Percentiles rank a stretch among this genome's conserved stretches.
These are phyloP conservation scores for Campoplex capitator DNA, from an alignment of 2,888 invertebrate species.

Conservation along the genomic window DNA sequence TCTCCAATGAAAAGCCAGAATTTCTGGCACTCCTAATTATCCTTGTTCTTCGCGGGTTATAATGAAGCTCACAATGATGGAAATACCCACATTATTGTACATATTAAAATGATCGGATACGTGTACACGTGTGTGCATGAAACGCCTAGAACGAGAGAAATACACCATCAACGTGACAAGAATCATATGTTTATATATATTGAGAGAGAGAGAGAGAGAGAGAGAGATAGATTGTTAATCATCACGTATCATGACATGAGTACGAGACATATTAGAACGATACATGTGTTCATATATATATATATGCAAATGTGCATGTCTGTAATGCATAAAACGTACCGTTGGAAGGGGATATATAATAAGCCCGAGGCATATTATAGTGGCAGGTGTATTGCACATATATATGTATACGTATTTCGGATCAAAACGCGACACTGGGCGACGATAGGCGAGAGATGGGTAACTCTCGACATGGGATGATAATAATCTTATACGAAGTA, in stretches of 20 bases:
- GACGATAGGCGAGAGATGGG: conserved; percentile 70
- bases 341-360: conserved; percentile 75
- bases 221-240: conserved; percentile 73
- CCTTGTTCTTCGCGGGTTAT: conserved; percentile 17
- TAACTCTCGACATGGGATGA: conserved; percentile 41
- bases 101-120: conserved; percentile 22
- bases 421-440: conserved; percentile 74
- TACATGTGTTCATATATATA: conserved; percentile 70
- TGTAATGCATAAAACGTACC: conserved; percentile 47
- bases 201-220: conserved; percentile 34
- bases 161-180: conserved; percentile 7
- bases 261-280: conserved; percentile 76
- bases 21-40: conserved; percentile 1
- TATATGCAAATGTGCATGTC: neutral
- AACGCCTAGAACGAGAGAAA: conserved; percentile 13
- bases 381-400: conserved; percentile 22
- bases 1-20: neutral
- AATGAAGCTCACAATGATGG: neutral
- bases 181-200: conserved; percentile 29
- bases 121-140: neutral
- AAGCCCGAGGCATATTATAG: conserved; percentile 78
- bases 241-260: conserved; percentile 79
- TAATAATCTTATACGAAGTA: conserved; percentile 2
- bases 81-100: conserved; percentile 20
- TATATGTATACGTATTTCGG: conserved; percentile 70